These are phyloP conservation scores for Rostratula benghalensis DNA, from an alignment of 2,113 vertebrate species.

Conservation along the genomic window DNA sequence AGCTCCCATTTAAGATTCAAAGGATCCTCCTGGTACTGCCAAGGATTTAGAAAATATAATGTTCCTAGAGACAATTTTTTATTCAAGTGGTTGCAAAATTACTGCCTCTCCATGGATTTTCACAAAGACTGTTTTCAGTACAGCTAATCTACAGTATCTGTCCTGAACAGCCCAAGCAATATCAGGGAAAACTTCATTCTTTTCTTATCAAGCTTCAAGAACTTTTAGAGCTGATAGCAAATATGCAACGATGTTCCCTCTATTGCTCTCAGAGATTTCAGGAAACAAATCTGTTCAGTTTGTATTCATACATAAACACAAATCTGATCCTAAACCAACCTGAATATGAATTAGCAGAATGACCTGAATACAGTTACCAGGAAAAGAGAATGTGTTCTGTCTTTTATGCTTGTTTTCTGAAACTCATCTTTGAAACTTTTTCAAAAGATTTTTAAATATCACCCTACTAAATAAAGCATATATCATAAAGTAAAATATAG, in stretches of 20 bases:
- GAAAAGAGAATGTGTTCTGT: background rate
- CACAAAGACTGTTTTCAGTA: background rate
- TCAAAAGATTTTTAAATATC: background rate
- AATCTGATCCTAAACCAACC: background rate
- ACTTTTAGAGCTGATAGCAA: slow-evolving; percentile 1
- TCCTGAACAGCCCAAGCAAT: background rate
- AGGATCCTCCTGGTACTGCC: background rate
- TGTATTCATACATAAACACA: background rate
- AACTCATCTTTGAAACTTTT: background rate
- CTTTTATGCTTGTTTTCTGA: background rate
- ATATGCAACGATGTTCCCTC: background rate
- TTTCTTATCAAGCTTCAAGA: slow-evolving; percentile 25
- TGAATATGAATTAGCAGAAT: background rate
- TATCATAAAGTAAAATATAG: background rate
- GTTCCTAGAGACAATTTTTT: slow-evolving; percentile 8
- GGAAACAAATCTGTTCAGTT: background rate
- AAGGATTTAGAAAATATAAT: background rate
- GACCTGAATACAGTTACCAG: background rate
- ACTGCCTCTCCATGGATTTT: background rate
- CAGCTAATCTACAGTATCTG: slow-evolving; percentile 20
- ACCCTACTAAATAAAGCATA: background rate
- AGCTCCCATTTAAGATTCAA: background rate
- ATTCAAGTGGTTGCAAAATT: slow-evolving; percentile 18
- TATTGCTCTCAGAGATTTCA: background rate
- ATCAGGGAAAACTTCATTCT: background rate